Evolutionary conservation across 2,113 vertebrate species (phyloP), one percentile per base, ranked within the genome.

Genomic region (Xyrauchen texanus): DNA sequence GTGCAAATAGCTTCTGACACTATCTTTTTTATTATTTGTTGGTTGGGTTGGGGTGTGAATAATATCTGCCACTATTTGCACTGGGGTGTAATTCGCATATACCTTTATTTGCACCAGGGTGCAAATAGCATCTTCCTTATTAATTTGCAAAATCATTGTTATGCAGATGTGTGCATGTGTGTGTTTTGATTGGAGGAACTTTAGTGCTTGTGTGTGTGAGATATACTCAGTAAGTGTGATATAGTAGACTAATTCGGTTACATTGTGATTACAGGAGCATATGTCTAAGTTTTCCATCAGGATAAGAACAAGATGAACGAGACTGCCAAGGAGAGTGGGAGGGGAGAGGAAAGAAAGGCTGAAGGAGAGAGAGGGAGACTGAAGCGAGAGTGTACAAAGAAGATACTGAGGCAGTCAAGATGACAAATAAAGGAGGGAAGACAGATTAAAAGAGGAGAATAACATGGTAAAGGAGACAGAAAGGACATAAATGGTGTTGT

Each of bases 281-380:
- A 78, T 81, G 75, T 78, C 68, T 63, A 63, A 71, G 16, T 13
- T 81, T 53, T 47, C 57, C 15, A 84, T 84, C 82, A 78, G 65
- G 82, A 84, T 81, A 84, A 81, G 65, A 78, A 68, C 51, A 81
- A 81, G 76, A 84, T 78, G 75, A 81, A 84, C 68, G 75, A 66
- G 51, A 61, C 79, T 81, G 69, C 65, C 67, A 66, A 75, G n/a
- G 44, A 74, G 44, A 66, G 46, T 61, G 65, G 65, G 57, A 65
- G 15, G 65, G 78, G 52, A 69, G 21, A 34, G 21, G 21, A 34
- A 63, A n/a, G 9, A 71, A 42, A 80, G 53, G 67, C 21, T 34
- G 21, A 34, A 34, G 21, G 21, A 34, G 21, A 34, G 21, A 34
- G 21, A 34, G 21, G 21, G 21, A 34, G 21, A 34, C 21, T 34